These are phyloP conservation scores for Callionymus lyra DNA, from an alignment of 2,113 vertebrate species.

Conservation along the genomic window DNA sequence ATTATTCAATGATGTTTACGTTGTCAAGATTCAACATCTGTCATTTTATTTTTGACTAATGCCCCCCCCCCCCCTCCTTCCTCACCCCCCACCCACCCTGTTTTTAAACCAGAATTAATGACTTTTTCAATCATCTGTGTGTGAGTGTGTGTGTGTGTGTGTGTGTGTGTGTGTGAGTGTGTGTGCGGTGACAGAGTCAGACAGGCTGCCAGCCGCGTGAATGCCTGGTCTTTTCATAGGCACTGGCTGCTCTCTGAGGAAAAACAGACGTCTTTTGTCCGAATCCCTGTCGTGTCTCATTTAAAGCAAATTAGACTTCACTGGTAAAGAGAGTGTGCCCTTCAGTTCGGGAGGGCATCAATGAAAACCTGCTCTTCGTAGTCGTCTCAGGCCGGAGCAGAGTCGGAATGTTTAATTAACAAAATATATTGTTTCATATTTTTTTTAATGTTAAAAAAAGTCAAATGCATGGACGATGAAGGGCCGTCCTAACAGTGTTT, in stretches of 20 bases:
- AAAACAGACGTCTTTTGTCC: slow-evolving; percentile 88
- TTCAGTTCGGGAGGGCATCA: slow-evolving; percentile 71
- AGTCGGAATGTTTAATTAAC: no score
- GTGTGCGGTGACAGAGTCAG: slow-evolving; percentile 46
- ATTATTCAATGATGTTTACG: no score
- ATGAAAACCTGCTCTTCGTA: slow-evolving; percentile 72
- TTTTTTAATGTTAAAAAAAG: no score
- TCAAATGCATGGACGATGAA: no score
- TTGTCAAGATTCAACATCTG: no score
- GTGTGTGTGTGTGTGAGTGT: slow-evolving; percentile 10
- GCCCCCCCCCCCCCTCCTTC: no score
- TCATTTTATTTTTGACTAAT: no score
- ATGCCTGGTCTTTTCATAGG: slow-evolving; percentile 80
- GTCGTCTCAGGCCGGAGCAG: slow-evolving; percentile 43
- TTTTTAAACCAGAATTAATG: slow-evolving; percentile 75
- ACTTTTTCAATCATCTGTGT: slow-evolving; percentile 67
- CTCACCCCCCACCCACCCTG: no score
- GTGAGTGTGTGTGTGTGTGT: slow-evolving; percentile 3
- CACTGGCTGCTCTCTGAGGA: slow-evolving; percentile 74
- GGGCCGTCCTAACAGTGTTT: no score
- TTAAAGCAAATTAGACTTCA: slow-evolving; percentile 91
- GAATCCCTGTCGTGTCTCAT: slow-evolving; percentile 87
- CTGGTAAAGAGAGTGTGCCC: slow-evolving; percentile 72
- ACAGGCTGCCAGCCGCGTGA: slow-evolving; percentile 63
- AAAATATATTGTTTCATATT: no score